Evolutionary conservation across 2,113 vertebrate species (phyloP), one percentile per base, ranked within the genome.

Genomic region (Tenrec ecaudatus): DNA sequence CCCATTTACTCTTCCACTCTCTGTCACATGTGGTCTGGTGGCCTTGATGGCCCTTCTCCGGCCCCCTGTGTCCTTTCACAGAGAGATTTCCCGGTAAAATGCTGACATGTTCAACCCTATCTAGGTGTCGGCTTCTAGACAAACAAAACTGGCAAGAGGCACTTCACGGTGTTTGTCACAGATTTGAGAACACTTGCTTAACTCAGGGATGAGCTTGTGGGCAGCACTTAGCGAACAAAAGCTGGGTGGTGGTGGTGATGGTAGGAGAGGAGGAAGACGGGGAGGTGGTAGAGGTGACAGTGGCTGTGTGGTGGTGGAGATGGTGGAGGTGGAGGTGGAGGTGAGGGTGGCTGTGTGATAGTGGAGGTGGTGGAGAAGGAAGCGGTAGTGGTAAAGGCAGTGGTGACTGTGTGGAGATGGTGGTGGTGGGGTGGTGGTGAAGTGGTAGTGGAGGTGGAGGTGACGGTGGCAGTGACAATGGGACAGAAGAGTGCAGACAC

Each of bases 221-320:
- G 40, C 47, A 3, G 19, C 80, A 58, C 36, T 75, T 77, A 38
- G 40, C 38, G 86, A 89, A 33, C 15, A 88, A 60, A 0, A 68
- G 64, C 77, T 71, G 15, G 43, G 68, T 31, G 66, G 58, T n/a
- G 19, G 68, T 47, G 15, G 38, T 1, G 8, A 57, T 9, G 8
- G 6, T 15, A 8, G 68, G 1, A 6, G 27, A 7, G 27, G 2
- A 4, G 1, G n/a, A n/a, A n/a, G n/a, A n/a, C n/a, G n/a, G 12
- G 29, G 57, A 3, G 15, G 11, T 3, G 16, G 11, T 23, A 5
- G 7, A 29, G 53, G 27, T 29, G 22, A 12, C 20, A 1, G 20
- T 62, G 60, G 60, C 3, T 2, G 60, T 19, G 60, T 53, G n/a
- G 69, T 36, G 47, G 73, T 12, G 4, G 33, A 19, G 64, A 3